Conservation (phyloP, 2,888 invertebrate species). For the Dermolepida albohirtum region DNA sequence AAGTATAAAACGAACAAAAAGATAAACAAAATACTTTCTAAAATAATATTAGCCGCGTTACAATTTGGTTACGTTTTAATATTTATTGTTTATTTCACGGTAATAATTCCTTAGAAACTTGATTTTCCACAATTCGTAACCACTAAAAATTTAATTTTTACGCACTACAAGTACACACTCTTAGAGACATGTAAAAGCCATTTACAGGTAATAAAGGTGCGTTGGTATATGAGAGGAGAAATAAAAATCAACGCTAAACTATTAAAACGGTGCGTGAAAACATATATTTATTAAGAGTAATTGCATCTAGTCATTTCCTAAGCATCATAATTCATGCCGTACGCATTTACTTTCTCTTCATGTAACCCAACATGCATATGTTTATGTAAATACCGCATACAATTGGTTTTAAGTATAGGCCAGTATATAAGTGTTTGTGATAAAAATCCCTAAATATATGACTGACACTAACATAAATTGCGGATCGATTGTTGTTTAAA, state of each 20-base stretch:
- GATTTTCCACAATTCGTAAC: no score
- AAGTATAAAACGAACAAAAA: no score
- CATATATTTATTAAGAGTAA: constrained; percentile 20
- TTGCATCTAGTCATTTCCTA: constrained; percentile 15
- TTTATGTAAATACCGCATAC: not conserved
- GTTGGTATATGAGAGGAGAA: not conserved
- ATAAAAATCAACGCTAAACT: constrained; percentile 7
- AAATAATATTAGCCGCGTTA: no score
- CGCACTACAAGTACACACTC: no score
- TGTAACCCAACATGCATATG: not conserved
- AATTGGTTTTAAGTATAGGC: not conserved
- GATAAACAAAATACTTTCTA: no score
- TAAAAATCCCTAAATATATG: constrained; percentile 5
- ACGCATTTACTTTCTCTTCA: constrained; percentile 20
- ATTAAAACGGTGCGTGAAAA: constrained; percentile 16
- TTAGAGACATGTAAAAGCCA: constrained; percentile 14
- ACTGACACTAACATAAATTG: constrained; percentile 8
- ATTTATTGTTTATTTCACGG: no score
- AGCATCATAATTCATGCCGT: constrained; percentile 20
- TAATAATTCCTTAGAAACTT: no score
- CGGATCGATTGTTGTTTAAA: not conserved
- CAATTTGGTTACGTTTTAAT: no score
- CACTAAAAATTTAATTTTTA: no score
- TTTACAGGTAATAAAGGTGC: constrained; percentile 5
- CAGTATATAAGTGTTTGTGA: not conserved